Conservation (phyloP, 2,797 vertebrate species). For the Manis crassicaudata region DNA sequence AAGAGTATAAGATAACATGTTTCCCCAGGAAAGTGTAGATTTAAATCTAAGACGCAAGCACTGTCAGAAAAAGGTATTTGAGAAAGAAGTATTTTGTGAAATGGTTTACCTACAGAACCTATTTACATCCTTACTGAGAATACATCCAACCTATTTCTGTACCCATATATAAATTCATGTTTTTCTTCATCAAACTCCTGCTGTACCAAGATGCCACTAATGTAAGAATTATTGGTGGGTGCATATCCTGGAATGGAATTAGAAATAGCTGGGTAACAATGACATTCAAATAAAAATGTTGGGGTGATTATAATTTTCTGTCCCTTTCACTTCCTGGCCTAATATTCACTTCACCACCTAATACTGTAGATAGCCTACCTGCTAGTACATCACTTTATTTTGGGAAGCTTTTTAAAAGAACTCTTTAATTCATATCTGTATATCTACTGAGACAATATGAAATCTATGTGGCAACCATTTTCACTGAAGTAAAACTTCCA, state of each 20-base stretch:
- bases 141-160: neutral
- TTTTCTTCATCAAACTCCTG: neutral
- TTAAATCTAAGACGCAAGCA: slow-evolving; percentile 37
- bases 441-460: neutral
- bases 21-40: neutral
- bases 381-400: neutral
- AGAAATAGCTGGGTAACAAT: neutral
- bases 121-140: neutral
- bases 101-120: neutral
- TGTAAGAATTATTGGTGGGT: neutral
- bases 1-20: neutral
- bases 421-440: neutral
- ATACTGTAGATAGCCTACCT: neutral
- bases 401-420: neutral
- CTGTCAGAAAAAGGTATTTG: neutral
- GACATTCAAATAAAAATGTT: neutral
- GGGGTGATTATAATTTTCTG: neutral
- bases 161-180: rapidly evolving
- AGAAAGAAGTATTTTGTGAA: neutral
- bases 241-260: neutral
- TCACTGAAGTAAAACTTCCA: neutral
- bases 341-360: neutral
- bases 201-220: neutral
- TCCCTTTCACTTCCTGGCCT: neutral
- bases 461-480: neutral